Conservation (phyloP, 2,888 invertebrate species). For the Ichneumoninae sp. region DNA sequence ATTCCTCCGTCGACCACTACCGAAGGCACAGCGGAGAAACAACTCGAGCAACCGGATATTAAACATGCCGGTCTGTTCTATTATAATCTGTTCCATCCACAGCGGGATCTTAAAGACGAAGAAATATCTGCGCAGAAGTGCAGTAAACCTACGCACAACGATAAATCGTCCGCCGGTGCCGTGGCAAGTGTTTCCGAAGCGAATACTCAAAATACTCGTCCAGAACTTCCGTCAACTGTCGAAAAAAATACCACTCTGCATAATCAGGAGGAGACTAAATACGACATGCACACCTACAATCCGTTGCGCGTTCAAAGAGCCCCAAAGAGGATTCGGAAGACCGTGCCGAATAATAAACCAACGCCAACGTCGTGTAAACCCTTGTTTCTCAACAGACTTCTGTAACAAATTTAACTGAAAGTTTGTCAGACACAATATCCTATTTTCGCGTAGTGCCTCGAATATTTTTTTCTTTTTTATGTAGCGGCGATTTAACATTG, state of each 20-base stretch:
- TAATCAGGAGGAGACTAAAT: background rate
- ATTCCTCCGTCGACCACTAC: background rate
- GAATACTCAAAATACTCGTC: background rate
- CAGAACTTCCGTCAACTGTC: background rate
- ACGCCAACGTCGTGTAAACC: background rate
- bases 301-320: slow-evolving; percentile 42
- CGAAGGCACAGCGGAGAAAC: background rate
- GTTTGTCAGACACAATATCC: background rate
- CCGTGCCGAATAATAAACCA: background rate
- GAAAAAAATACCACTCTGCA: background rate
- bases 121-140: background rate
- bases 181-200: background rate
- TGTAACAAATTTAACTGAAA: background rate
- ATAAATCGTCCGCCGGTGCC: background rate
- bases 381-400: background rate
- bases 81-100: background rate
- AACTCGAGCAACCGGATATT: background rate
- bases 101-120: background rate
- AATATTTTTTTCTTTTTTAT: too few species aligned
- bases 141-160: background rate
- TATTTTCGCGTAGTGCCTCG: background rate
- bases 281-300: slow-evolving; percentile 28
- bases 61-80: background rate
- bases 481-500: too few species aligned
- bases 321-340: slow-evolving; percentile 19